Evolutionary conservation across 2,888 invertebrate genomes (phyloP).

Genomic region (Mythimna loreyi): DNA sequence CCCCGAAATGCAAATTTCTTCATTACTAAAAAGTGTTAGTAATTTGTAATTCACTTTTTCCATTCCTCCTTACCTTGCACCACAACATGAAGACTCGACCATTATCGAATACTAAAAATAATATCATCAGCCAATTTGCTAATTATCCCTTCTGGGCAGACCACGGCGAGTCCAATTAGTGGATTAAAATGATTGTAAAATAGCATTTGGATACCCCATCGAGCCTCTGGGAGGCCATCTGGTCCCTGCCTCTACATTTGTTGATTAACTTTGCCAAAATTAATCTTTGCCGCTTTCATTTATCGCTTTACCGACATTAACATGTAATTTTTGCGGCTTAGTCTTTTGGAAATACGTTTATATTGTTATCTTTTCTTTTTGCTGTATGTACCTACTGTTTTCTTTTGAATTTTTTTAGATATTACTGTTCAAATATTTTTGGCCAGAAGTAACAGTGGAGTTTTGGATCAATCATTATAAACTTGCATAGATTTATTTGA

Average conservation of each 20-base stretch:
- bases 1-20: no score
- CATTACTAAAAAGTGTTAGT: neutral
- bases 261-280: conserved; percentile 79
- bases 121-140: conserved; percentile 84
- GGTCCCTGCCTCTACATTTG: conserved; percentile 71
- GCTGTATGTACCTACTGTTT: neutral
- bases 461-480: no score
- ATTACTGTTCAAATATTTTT: neutral
- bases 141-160: conserved; percentile 77
- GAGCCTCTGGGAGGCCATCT: conserved; percentile 79
- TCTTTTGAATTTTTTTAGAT: no score
- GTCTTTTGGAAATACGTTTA: conserved; percentile 21
- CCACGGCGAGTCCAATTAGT: conserved; percentile 79
- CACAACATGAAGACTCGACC: conserved; percentile 52
- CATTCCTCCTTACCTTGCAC: conserved; percentile 40
- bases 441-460: neutral
- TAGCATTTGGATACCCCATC: conserved; percentile 77
- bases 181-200: conserved; percentile 87
- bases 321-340: conserved; percentile 51
- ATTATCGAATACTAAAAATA: conserved; percentile 75
- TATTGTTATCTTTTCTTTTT: neutral
- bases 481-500: no score
- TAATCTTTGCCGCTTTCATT: conserved; percentile 61
- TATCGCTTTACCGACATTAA: conserved; percentile 44
- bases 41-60: neutral